These are phyloP conservation scores for Meriones psammophilus DNA, from an alignment of 2,797 vertebrate species.

Conservation along the genomic window DNA sequence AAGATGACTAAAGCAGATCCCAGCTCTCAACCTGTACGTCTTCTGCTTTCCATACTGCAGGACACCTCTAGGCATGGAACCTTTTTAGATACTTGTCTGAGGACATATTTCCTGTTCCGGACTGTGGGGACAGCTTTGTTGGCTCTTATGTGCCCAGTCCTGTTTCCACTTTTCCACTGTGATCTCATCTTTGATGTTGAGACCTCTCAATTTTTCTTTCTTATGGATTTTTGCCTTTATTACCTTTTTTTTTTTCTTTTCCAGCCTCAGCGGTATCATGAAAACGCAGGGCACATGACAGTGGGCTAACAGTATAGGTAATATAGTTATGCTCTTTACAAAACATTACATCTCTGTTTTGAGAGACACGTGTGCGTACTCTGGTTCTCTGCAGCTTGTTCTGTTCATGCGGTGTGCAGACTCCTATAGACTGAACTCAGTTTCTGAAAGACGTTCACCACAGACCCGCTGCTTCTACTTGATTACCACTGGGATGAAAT, in stretches of 20 bases:
- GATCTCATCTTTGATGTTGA: neutral
- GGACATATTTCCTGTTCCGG: neutral
- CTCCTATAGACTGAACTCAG: neutral
- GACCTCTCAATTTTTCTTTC: slow-evolving; percentile 3
- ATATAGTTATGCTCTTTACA: neutral
- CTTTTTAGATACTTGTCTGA: neutral
- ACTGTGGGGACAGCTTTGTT: neutral
- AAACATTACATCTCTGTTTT: neutral
- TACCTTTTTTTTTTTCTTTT: neutral
- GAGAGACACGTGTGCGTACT: neutral
- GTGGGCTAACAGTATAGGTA: neutral
- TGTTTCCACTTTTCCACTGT: neutral
- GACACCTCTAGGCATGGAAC: neutral
- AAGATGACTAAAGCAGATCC: neutral
- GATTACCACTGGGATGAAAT: slow-evolving; percentile 1
- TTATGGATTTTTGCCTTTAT: neutral
- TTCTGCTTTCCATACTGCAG: neutral
- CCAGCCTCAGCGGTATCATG: neutral
- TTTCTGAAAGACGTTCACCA: neutral
- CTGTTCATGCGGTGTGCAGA: neutral
- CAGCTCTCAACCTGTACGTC: neutral
- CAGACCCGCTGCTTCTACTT: neutral
- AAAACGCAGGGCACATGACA: neutral
- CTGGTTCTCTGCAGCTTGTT: neutral
- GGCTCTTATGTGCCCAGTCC: too few species aligned